Conservation (phyloP, 2,797 vertebrate species). For the Thaleichthys pacificus region DNA sequence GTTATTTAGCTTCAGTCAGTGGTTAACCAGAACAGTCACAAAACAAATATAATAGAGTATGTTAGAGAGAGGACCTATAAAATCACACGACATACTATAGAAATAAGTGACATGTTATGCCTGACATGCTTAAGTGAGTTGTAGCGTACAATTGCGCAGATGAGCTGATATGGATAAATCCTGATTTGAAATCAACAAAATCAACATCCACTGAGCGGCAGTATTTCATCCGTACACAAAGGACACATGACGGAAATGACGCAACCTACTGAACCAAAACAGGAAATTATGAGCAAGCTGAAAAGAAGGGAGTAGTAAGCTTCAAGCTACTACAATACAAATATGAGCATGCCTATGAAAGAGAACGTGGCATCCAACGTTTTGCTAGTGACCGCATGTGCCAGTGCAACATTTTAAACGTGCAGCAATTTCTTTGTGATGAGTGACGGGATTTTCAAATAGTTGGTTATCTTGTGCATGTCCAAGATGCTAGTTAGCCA, state of each 20-base stretch:
- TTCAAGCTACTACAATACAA: neutral
- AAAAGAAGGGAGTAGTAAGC: neutral
- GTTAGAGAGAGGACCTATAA: too few species aligned
- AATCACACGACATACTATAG: too few species aligned
- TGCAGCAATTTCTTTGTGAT: neutral
- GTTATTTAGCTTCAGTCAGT: too few species aligned
- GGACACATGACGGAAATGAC: slow-evolving; percentile 39
- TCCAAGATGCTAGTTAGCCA: neutral
- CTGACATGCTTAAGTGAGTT: too few species aligned
- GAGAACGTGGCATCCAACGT: neutral
- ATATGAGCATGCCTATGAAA: neutral
- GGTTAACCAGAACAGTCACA: too few species aligned
- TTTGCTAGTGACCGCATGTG: neutral
- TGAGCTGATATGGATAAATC: too few species aligned
- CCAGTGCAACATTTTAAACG: neutral
- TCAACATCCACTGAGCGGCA: neutral
- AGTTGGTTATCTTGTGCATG: neutral
- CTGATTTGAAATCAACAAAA: neutral
- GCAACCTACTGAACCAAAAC: slow-evolving; percentile 50
- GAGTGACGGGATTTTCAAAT: neutral
- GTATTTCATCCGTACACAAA: slow-evolving; percentile 15
- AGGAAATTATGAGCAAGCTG: slow-evolving; percentile 13
- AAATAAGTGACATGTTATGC: too few species aligned
- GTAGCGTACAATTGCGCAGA: too few species aligned
- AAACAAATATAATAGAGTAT: too few species aligned